Base-by-base conservation (phyloP, 1,140 invertebrate genomes). In the Aphelenchoides fujianensis region DNA sequence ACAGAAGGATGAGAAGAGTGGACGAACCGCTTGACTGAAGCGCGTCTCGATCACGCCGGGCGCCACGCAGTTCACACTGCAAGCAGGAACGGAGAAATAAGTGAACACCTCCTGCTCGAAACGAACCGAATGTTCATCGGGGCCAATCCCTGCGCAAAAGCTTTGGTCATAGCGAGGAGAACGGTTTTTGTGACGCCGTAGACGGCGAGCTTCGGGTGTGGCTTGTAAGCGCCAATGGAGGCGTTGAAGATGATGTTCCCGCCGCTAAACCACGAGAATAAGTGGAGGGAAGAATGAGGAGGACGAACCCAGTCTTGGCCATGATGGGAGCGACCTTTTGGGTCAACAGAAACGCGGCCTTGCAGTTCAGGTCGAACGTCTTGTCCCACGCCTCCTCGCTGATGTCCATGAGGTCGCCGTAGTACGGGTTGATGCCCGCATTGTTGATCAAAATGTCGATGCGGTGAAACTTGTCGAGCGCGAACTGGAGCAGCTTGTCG, bases 381-480 rank as follows among this genome's bases (percentile, higher is more conserved):
- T 97, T 94, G 84, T 93, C 91, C 16, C 31, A 79, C 12, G 31
- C 62, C 5, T 37, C 32, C 9, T 79, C 48, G 23, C 23, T 36
- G 36, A 73, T 32, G 1, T 68, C 91, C 28, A 95, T 84, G 61
- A 93, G 88, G 55, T 88, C 86, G 55, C 91, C 91, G 76, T 92
- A 89, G 36, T 85, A 80, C 12, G 94, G 94, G 88, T 95, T 97
- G 2, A 90, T 74, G 34, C 81, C 90, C 53, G 91, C 94, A 88
- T 97, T 98, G 16, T 92, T 95, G 3, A 97, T 90, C 95, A 98
- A 85, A 82, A 97, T 94, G 86, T 97, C 94, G 36, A 98, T 88
- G 34, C 91, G 90, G 23, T 94, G 93, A 87, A 91, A 94, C 84
- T 91, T 89, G 19, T 88, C 85, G 35, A 90, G 85, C 2, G 92